Conservation (phyloP, 1,140 invertebrate genomes). For the Pseudomyrmex pallidus region DNA sequence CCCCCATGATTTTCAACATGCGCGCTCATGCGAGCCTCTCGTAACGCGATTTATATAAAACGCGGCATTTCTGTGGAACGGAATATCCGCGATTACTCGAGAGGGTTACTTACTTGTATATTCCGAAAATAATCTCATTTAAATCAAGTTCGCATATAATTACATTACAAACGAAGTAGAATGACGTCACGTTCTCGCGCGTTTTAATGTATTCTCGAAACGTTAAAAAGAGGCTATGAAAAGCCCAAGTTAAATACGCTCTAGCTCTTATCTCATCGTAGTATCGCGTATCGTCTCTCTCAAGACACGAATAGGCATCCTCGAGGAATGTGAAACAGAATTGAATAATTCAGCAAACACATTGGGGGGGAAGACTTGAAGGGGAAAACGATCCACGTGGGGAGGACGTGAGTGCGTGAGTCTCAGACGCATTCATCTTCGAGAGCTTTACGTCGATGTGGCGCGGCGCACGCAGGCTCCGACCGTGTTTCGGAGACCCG, state of each 20-base stretch:
- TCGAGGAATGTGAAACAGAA: slow-evolving; percentile 21
- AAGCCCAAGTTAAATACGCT: not conserved
- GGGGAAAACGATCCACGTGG: not conserved
- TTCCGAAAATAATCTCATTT: not conserved
- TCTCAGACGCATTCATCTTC: slow-evolving; percentile 59
- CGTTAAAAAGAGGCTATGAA: not conserved
- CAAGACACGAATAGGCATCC: slow-evolving; percentile 3
- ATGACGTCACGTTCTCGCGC: not conserved
- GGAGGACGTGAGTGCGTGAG: slow-evolving; percentile 21
- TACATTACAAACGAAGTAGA: not conserved
- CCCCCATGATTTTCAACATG: too few species aligned
- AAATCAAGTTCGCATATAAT: not conserved
- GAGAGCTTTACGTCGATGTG: slow-evolving; percentile 14
- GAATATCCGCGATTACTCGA: too few species aligned
- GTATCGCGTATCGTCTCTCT: slow-evolving; percentile 10
- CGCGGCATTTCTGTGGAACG: too few species aligned
- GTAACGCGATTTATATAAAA: too few species aligned
- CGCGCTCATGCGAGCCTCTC: too few species aligned
- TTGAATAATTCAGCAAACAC: slow-evolving; percentile 66
- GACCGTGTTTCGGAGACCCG: not conserved
- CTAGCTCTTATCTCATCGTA: slow-evolving; percentile 24
- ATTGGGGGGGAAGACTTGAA: not conserved
- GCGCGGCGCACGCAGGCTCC: slow-evolving; percentile 45
- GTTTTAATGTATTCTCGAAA: not conserved
- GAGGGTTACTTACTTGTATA: not conserved